Conservation (phyloP, 2,888 invertebrate genomes). For the Pimpla rufipes region DNA sequence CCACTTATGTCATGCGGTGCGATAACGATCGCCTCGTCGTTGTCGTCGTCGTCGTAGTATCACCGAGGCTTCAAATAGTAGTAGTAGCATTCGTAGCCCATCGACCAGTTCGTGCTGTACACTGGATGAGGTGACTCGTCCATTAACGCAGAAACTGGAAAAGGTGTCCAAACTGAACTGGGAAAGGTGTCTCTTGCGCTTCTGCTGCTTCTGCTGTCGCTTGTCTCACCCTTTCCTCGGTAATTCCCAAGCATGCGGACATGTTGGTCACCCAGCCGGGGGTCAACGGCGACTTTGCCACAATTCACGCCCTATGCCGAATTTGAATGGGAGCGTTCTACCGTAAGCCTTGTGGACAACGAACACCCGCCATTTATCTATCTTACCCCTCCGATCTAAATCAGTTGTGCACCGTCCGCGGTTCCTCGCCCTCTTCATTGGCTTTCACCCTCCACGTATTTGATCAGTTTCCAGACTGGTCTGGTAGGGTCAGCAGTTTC, state of each 20-base stretch:
- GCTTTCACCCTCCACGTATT: not conserved
- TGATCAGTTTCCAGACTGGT: not conserved
- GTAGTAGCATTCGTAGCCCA: conserved; percentile 25
- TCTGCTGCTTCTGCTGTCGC: not conserved
- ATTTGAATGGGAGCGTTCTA: conserved; percentile 42
- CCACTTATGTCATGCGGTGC: conserved; percentile 66
- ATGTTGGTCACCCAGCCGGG: conserved; percentile 3
- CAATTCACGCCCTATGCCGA: conserved; percentile 34
- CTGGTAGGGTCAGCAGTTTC: not conserved
- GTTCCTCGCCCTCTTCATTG: not conserved
- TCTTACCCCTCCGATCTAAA: not conserved
- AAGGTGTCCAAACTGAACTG: conserved; percentile 32
- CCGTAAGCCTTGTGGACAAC: conserved; percentile 15
- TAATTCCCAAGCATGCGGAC: not conserved
- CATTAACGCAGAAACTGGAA: conserved; percentile 32
- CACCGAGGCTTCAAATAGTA: conserved; percentile 42
- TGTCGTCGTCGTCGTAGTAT: conserved; percentile 62
- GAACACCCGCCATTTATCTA: conserved; percentile 5
- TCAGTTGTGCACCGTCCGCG: not conserved
- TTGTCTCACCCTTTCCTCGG: not conserved
- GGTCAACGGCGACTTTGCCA: conserved; percentile 4
- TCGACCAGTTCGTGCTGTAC: conserved; percentile 4
- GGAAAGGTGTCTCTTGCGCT: conserved; percentile 24
- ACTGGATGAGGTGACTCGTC: not conserved
- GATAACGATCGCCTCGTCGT: conserved; percentile 64